A percentile compares a stretch with the other conserved stretches of the same genome.
Conservation (phyloP, 2,888 invertebrate species). For the Meganola albula region DNA sequence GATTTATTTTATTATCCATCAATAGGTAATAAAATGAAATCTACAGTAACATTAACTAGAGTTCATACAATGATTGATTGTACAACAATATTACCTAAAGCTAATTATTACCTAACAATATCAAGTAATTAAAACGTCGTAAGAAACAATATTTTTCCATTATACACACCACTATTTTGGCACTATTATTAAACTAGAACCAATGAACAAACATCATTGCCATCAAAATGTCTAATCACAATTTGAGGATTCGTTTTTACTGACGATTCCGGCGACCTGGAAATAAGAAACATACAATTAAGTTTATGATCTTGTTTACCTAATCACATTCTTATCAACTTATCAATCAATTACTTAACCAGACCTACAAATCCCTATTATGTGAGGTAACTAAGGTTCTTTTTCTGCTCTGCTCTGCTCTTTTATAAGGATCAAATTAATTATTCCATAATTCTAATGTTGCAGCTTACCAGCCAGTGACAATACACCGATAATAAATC, state of each 20-base stretch:
- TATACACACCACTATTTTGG: constrained; percentile 58
- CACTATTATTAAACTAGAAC: constrained; percentile 60
- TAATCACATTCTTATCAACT: no score
- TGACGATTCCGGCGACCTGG: constrained; percentile 73
- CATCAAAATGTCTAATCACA: constrained; percentile 45
- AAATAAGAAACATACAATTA: constrained; percentile 35
- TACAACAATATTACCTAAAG: constrained; percentile 38
- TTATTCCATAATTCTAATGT: no score
- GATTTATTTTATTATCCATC: constrained; percentile 42
- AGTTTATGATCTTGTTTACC: no score
- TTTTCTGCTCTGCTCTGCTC: no score
- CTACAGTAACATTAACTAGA: constrained; percentile 40
- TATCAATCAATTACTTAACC: no score
- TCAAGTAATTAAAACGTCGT: constrained; percentile 32
- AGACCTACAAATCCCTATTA: no score
- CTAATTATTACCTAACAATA: constrained; percentile 39
- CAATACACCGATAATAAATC: no score
- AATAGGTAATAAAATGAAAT: constrained; percentile 53
- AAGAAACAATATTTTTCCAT: constrained; percentile 30
- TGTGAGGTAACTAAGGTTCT: no score
- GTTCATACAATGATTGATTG: constrained; percentile 37
- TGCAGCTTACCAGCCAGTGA: no score
- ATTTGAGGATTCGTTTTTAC: constrained; percentile 39
- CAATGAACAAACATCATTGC: constrained; percentile 48
- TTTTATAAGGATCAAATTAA: no score